Percentiles rank a stretch among this genome's conserved stretches.
phyloP scores from a whole-genome alignment of 2,797 vertebrate genomes.

The Myiotriccus ornatus region DNA sequence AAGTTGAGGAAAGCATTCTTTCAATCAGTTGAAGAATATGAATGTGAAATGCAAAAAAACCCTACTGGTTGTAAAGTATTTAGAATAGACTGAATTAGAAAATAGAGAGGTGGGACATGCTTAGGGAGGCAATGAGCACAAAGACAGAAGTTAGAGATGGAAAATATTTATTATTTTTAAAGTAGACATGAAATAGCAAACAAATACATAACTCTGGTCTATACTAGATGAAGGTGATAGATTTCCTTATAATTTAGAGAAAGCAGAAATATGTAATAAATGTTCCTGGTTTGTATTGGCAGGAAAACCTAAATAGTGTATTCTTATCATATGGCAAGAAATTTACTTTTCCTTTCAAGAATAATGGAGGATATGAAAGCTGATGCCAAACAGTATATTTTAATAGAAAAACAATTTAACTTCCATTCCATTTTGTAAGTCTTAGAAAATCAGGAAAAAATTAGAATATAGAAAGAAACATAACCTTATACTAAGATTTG shows the following conservation, averaged over 20 bases:
- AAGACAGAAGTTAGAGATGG: not conserved
- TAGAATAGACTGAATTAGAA: not conserved
- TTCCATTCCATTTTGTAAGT: not conserved
- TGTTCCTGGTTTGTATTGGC: not conserved
- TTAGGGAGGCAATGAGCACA: not conserved
- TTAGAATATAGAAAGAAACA: not conserved
- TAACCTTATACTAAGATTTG: not conserved
- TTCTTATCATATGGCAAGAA: not conserved
- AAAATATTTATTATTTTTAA: not conserved
- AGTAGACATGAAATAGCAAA: not conserved
- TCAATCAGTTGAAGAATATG: not conserved
- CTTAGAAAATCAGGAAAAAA: not conserved
- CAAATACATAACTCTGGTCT: accelerated
- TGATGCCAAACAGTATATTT: not conserved
- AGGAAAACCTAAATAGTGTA: not conserved
- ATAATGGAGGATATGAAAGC: not conserved
- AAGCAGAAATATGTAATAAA: not conserved
- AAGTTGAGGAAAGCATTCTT: not conserved
- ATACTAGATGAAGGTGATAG: not conserved
- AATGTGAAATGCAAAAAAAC: not conserved
- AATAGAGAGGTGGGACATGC: not conserved
- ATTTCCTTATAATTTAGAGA: not conserved
- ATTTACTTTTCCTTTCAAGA: not conserved
- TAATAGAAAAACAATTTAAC: not conserved
- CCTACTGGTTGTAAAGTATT: not conserved